phyloP scores from a whole-genome alignment of 1,140 invertebrate genomes.

The Mya arenaria region DNA sequence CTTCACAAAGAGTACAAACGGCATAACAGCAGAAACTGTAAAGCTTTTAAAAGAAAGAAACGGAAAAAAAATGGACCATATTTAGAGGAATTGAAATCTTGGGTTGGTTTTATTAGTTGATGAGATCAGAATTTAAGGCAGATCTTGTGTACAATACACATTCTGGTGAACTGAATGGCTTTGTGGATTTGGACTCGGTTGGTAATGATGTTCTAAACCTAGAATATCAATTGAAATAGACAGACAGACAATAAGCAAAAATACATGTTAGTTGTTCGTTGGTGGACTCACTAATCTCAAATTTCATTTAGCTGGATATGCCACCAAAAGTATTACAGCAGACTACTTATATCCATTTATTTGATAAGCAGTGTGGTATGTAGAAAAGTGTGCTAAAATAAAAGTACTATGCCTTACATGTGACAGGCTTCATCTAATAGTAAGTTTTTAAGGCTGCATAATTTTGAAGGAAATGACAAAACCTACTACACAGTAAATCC shows the following conservation, averaged over 20 bases:
- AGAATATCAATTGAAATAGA: slow-evolving; percentile 3
- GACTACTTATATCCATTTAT: slow-evolving; percentile 55
- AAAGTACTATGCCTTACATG: slow-evolving; percentile 53
- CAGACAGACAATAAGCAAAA: slow-evolving; percentile 21
- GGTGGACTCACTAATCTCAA: slow-evolving; percentile 42
- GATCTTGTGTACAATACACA: slow-evolving; percentile 62
- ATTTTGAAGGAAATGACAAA: slow-evolving; percentile 4
- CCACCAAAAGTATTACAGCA: slow-evolving; percentile 51
- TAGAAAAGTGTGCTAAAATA: slow-evolving; percentile 30
- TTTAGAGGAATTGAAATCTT: slow-evolving; percentile 10
- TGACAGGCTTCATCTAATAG: slow-evolving; percentile 61
- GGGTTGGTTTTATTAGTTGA: slow-evolving; percentile 55
- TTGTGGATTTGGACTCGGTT: slow-evolving; percentile 30
- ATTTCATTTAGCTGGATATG: slow-evolving; percentile 38
- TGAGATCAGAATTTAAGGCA: slow-evolving; percentile 53
- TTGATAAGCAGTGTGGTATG: slow-evolving; percentile 46
- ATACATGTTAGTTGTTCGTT: slow-evolving; percentile 54
- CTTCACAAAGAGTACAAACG: slow-evolving; percentile 49
- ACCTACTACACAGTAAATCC: slow-evolving; percentile 40
- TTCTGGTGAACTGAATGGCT: slow-evolving; percentile 57
- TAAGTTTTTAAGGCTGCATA: slow-evolving; percentile 56
- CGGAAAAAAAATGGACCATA: slow-evolving; percentile 17
- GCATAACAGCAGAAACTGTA: slow-evolving; percentile 38
- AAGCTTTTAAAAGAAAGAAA: slow-evolving; percentile 52
- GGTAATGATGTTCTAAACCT: slow-evolving; percentile 44